Evolutionary conservation across 2,113 vertebrate genomes (phyloP), one percentile per base, ranked within the genome.

Genomic region (Centropristis striata): DNA sequence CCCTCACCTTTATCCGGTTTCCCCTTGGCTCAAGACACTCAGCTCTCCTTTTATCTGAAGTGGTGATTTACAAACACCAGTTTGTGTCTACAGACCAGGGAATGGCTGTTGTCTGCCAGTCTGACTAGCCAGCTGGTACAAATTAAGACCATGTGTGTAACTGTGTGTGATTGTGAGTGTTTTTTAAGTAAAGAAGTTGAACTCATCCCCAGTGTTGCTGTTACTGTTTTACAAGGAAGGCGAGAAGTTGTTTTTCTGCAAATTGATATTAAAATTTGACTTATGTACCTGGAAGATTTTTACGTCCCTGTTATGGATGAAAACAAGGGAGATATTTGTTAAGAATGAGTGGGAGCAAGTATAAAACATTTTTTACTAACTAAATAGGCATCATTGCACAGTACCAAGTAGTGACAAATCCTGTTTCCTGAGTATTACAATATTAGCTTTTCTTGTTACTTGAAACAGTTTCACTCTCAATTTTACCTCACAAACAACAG

Each of bases 51-150:
- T 93, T 88, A 90, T 92, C 90, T 92, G 71, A 88, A 91, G 92
- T 87, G 87, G 84, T 93, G 87, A 93, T 94, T 90, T 91, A 92
- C 90, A 90, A 93, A 92, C 88, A 93, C 84, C 75, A 86, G 89
- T 81, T 80, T 88, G 78, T 82, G 82, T 92, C 83, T 87, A 73
- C 82, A 90, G 87, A 90, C 85, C 63, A 59, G 73, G 49, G 71
- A 76, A 86, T 88, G 87, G 88, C 81, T 84, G 81, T 87, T 88
- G 71, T 85, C 86, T 91, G 85, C 90, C 85, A 75, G 71, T 80
- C 83, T 78, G 73, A 84, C 85, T 71, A 53, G 65, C 90, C 95
- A 96, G 93, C 92, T 94, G 93, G 90, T 92, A 88, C 80, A 84
- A 92, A 94, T 95, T 93, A 94, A 85, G 76, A 90, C 81, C 80